Percentiles rank a stretch among this genome's conserved stretches.
Evolutionary conservation across 2,888 invertebrate species (phyloP).

Genomic region (Ecdyonurus torrentis): DNA sequence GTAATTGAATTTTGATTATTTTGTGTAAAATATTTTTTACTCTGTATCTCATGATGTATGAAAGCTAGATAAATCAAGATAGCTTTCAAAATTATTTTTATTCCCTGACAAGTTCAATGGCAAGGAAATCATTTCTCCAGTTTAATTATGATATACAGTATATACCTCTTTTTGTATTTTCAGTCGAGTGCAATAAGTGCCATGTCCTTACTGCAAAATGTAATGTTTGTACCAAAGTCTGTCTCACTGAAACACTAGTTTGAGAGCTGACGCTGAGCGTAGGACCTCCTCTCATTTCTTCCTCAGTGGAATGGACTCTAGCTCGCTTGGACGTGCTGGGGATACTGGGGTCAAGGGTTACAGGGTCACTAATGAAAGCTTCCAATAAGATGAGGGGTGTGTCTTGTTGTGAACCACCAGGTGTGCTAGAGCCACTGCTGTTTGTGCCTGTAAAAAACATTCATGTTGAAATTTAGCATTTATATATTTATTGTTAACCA

Average conservation of each 20-base stretch:
- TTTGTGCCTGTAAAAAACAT: neutral
- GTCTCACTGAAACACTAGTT: neutral
- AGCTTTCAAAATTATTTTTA: too few relatives aligned
- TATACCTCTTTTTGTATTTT: conserved; percentile 43
- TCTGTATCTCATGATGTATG: too few relatives aligned
- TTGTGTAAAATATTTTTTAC: too few relatives aligned
- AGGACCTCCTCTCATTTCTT: neutral
- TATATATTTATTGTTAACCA: too few relatives aligned
- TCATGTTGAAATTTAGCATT: too few relatives aligned
- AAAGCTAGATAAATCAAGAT: too few relatives aligned
- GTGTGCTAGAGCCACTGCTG: neutral
- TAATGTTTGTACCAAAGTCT: conserved; percentile 40
- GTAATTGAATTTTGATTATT: too few relatives aligned
- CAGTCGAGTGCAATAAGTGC: conserved; percentile 63
- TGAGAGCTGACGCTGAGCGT: neutral
- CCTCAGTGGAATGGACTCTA: neutral
- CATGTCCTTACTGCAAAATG: conserved; percentile 71
- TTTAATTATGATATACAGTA: too few relatives aligned
- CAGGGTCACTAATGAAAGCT: conserved; percentile 17
- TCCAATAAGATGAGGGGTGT: conserved; percentile 21
- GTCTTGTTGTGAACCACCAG: conserved; percentile 7
- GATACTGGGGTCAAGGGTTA: neutral
- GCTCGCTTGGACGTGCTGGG: neutral
- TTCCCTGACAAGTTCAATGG: too few relatives aligned
- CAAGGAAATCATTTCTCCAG: too few relatives aligned